phyloP scores from a whole-genome alignment of 2,888 invertebrate species.

The Odontomyia ornata region DNA sequence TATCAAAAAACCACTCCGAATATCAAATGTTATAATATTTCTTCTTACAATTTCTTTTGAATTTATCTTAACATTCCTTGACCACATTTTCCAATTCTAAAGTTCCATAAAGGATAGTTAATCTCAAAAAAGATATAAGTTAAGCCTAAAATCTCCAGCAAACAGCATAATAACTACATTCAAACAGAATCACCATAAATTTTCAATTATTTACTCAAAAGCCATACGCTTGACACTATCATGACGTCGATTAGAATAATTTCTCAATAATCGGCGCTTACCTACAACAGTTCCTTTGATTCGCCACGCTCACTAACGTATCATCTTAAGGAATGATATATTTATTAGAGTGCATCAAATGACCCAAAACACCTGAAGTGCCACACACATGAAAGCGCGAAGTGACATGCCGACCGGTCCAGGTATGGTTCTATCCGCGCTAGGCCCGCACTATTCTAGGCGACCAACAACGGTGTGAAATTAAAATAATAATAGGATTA shows the following conservation, averaged over 20 bases:
- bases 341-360: conserved; percentile 20
- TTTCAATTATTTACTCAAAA: background rate
- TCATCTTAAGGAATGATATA: conserved; percentile 24
- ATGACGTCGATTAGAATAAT: background rate
- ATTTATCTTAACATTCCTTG: too few relatives aligned
- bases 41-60: too few relatives aligned
- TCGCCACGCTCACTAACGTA: background rate
- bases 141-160: too few relatives aligned
- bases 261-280: conserved; percentile 41
- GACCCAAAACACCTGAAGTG: conserved; percentile 36
- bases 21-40: too few relatives aligned
- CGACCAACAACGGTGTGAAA: conserved; percentile 42
- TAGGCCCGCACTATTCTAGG: background rate
- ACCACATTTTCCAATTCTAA: too few relatives aligned
- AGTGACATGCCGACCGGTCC: background rate
- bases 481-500: conserved; percentile 45
- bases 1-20: too few relatives aligned
- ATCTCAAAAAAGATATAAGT: too few relatives aligned
- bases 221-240: background rate
- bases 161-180: background rate
- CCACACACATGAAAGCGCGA: conserved; percentile 21
- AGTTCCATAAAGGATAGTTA: too few relatives aligned
- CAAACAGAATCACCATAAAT: conserved; percentile 1
- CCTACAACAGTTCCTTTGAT: conserved; percentile 12
- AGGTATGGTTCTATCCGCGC: background rate